phyloP scores from a whole-genome alignment of 2,888 invertebrate species.

The Ormia ochracea region DNA sequence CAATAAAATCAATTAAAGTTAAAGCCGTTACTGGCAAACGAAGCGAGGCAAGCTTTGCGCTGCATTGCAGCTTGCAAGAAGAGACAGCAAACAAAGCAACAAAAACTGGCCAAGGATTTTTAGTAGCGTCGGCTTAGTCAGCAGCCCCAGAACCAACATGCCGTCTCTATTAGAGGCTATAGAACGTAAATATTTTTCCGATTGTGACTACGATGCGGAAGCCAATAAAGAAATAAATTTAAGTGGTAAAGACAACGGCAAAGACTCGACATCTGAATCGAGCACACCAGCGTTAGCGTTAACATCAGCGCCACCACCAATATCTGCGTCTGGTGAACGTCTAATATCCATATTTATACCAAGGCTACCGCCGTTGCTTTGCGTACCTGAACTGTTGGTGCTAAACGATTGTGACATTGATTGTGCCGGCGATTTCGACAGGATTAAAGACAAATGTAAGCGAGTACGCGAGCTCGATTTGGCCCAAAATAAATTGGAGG shows the following conservation, averaged over 20 bases:
- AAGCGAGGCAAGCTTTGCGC: not conserved
- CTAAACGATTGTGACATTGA: constrained; percentile 94
- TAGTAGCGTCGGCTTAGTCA: not conserved
- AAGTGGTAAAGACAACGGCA: constrained; percentile 50
- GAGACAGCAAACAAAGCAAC: not conserved
- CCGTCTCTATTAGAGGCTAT: constrained; percentile 93
- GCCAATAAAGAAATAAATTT: constrained; percentile 78
- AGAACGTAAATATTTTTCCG: constrained; percentile 85
- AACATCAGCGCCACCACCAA: not conserved
- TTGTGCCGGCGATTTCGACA: constrained; percentile 89
- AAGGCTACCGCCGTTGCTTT: constrained; percentile 84
- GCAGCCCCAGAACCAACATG: constrained; percentile 79
- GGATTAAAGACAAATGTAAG: constrained; percentile 88
- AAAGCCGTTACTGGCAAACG: not conserved
- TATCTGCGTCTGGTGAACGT: constrained; percentile 64
- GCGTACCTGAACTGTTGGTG: constrained; percentile 89
- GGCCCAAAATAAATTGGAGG: constrained; percentile 92
- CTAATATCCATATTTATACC: constrained; percentile 91
- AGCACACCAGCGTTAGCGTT: not conserved
- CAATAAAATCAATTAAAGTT: not conserved
- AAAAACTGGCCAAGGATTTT: constrained; percentile 1
- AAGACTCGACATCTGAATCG: constrained; percentile 73
- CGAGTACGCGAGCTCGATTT: constrained; percentile 96
- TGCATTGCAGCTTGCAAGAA: not conserved
- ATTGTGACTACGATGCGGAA: constrained; percentile 76